phyloP scores from a whole-genome alignment of 2,888 invertebrate species.

The Heteromurus nitidus region DNA sequence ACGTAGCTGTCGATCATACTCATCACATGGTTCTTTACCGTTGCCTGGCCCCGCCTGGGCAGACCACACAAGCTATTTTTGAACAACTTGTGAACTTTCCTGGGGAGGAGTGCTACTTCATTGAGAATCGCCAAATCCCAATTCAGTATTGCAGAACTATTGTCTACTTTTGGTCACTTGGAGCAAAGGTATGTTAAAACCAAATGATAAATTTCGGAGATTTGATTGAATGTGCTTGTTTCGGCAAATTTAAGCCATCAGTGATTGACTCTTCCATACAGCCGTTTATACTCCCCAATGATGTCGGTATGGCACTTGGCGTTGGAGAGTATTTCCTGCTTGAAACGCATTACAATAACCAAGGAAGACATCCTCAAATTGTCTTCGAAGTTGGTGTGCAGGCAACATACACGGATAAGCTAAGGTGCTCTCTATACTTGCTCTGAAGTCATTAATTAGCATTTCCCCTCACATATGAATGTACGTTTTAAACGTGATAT shows the following conservation, averaged over 20 bases:
- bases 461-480: not conserved
- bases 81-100: conserved; percentile 30
- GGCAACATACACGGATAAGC: not conserved
- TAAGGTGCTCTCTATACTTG: conserved; percentile 15
- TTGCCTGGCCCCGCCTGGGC: conserved; percentile 28
- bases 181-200: conserved; percentile 30
- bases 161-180: conserved; percentile 48
- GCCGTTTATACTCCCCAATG: conserved; percentile 27
- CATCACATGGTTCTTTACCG: conserved; percentile 30
- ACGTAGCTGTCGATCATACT: conserved; percentile 8
- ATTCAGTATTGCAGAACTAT: conserved; percentile 16
- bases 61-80: conserved; percentile 8
- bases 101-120: conserved; percentile 51
- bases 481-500: not conserved
- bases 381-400: not conserved
- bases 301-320: conserved; percentile 24
- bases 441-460: not conserved
- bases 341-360: conserved; percentile 11
- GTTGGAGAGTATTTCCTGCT: conserved; percentile 23
- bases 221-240: not conserved
- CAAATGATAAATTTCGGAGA: not conserved
- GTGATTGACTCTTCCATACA: not conserved
- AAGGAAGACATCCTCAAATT: conserved; percentile 1
- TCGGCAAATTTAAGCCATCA: conserved; percentile 1
- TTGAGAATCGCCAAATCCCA: conserved; percentile 35